Evolutionary conservation across 64 coral and sea anemone genomes (phyloP), one percentile per base, ranked within the genome.

Genomic region (Montipora efflorescens): DNA sequence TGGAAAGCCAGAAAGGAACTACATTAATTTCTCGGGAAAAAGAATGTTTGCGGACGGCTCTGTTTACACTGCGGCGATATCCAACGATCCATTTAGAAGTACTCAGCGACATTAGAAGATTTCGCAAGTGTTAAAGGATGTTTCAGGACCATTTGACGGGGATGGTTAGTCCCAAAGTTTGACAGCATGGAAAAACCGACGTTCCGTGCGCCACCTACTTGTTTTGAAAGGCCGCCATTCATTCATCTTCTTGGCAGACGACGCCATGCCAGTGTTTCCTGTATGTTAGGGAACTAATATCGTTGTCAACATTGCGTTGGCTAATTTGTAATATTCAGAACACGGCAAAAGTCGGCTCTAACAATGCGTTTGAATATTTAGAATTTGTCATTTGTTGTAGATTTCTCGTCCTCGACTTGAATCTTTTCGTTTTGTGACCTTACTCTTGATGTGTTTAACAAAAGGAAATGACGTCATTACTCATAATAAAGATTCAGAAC

Each of bases 61-160:
- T 86, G 82, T 86, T 86, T 86, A 86, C 82, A 86, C 82, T 86
- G 16, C 11, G 19, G 45, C 46, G 76, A 78, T 16, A 19, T 49
- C 18, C 4, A 51, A 70, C 44, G 64, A 86, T 68, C 82, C 59
- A 86, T 50, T 48, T 14, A 13, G 53, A 11, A 76, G 16, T 71
- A 49, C n/a, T 3, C 15, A 71, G 12, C 8, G 71, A 86, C 82
- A 86, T 50, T 86, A 71, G 43, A 50, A 71, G 62, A 86, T 47
- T 20, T 44, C 16, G 66, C 53, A 57, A 57, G 53, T 57, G 53
- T 11, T 6, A 8, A 49, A 25, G 4, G 5, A 5, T 48, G 19
- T 5, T 68, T 71, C 36, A 71, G 67, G 18, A 86, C 49, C 46
- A 50, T 71, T 86, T 86, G 64, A 86, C 66, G 45, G 59, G 82